Evolutionary conservation across 23 tunicate genomes (phyloP).

Genomic region (Trididemnum miniatum): DNA sequence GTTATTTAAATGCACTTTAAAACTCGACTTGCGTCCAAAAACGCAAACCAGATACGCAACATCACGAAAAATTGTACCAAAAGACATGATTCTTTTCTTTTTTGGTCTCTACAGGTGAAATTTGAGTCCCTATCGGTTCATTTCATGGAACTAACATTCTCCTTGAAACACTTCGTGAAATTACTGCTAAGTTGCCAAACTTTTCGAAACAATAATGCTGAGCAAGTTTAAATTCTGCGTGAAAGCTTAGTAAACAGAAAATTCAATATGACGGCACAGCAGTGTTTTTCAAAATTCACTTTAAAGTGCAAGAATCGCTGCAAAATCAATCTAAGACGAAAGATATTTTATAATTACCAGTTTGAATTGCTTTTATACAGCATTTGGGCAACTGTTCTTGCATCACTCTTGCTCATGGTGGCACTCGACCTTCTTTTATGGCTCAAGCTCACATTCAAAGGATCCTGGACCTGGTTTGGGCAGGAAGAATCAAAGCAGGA

Average conservation of each 20-base stretch:
- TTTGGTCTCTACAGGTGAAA: too few species aligned
- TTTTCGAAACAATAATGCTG: too few species aligned
- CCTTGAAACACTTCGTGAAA: too few species aligned
- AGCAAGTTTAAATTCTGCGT: too few species aligned
- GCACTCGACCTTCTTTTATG: not conserved
- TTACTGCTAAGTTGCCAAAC: too few species aligned
- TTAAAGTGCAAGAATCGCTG: not conserved
- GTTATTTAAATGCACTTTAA: too few species aligned
- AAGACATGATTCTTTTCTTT: too few species aligned
- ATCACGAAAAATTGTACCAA: too few species aligned
- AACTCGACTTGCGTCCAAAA: too few species aligned
- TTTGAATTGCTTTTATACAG: not conserved
- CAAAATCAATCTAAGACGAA: not conserved
- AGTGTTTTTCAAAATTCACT: not conserved
- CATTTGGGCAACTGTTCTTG: constrained; percentile 28
- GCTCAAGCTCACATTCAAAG: constrained; percentile 12
- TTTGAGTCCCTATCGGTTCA: too few species aligned
- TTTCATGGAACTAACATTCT: too few species aligned
- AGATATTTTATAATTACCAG: not conserved
- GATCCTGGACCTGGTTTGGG: constrained; percentile 6
- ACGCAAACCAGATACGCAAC: too few species aligned
- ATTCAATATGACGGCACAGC: not conserved
- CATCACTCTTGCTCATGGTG: constrained; percentile 15
- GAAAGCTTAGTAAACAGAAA: not conserved
- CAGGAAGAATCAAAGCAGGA: not conserved